Base-by-base conservation (phyloP, 2,888 invertebrate genomes). In the Dermolepida albohirtum region DNA sequence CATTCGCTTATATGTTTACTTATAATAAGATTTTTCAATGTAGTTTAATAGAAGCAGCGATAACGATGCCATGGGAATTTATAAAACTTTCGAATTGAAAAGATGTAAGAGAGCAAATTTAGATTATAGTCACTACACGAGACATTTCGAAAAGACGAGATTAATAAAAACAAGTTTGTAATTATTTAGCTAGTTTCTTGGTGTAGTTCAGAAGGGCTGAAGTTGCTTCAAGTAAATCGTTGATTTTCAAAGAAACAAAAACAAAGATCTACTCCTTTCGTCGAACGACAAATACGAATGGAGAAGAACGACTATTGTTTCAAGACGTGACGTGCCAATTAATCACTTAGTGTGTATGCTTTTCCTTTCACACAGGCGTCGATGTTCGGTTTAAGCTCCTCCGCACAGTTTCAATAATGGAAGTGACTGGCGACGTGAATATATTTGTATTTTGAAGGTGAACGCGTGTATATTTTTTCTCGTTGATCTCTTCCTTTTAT, bases 301-400 rank as follows among this genome's bases (percentile, higher is more conserved):
- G 55, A 41, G 41, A 41, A 41, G 41, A 22, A 55, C 22, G 43
- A 22, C 41, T 55, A 55, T 40, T 55, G 34, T 34, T 34, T 34
- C 34, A 34, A 34, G 34, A 34, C 34, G 34, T 34, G 55, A 41
- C 55, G 55, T 12, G 22, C 41, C 55, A 55, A 55, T 55, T 55
- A 55, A 55, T 55, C 55, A 55, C 41, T 41, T 55, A 55, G 41
- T 55, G 34, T 55, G 22, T 55, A 41, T 55, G 55, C 22, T 55
- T 55, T 41, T 55, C 41, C 41, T 1, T 55, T 55, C 41, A 41
- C 22, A 11, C 22, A 39, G n/a, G 6, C 41, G 39, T 16, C 41
- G 34, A 34, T 34, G 34, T 34, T 43, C 22, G 41, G 40, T 41
- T 41, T 55, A 39, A 41, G 34, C 10, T 55, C 41, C 55, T n/a